Conservation (phyloP, 2,888 invertebrate genomes). For the Apamea crenata region DNA sequence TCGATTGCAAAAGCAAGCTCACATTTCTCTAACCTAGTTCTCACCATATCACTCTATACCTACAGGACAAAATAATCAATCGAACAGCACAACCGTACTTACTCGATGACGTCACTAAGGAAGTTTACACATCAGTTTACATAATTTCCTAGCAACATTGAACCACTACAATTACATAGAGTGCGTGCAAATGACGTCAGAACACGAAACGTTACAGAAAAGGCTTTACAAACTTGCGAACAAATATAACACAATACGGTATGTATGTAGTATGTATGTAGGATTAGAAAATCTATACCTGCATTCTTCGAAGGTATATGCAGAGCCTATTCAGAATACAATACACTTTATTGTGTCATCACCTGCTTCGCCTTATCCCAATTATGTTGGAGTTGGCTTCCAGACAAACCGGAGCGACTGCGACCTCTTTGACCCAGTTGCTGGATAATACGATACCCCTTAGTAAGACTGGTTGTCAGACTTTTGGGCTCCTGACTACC, state of each 20-base stretch:
- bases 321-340: neutral
- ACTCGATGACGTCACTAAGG: slow-evolving; percentile 42
- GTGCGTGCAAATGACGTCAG: slow-evolving; percentile 58
- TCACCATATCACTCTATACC: neutral
- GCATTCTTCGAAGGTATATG: neutral
- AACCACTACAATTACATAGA: slow-evolving; percentile 41
- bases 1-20: neutral
- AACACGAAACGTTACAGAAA: slow-evolving; percentile 26
- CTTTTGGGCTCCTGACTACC: neutral
- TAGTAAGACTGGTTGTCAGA: neutral
- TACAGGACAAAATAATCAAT: slow-evolving; percentile 22
- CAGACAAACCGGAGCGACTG: neutral
- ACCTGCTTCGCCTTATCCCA: neutral
- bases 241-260: neutral
- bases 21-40: neutral
- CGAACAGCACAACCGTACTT: neutral
- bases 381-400: neutral
- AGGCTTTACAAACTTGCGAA: slow-evolving; percentile 9
- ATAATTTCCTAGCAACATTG: slow-evolving; percentile 42
- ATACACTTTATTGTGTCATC: neutral
- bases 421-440: neutral
- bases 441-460: neutral
- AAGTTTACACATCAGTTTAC: slow-evolving; percentile 40
- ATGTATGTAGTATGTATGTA: neutral
- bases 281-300: neutral